Conservation (phyloP, 2,113 vertebrate genomes). For the Gavialis gangeticus region DNA sequence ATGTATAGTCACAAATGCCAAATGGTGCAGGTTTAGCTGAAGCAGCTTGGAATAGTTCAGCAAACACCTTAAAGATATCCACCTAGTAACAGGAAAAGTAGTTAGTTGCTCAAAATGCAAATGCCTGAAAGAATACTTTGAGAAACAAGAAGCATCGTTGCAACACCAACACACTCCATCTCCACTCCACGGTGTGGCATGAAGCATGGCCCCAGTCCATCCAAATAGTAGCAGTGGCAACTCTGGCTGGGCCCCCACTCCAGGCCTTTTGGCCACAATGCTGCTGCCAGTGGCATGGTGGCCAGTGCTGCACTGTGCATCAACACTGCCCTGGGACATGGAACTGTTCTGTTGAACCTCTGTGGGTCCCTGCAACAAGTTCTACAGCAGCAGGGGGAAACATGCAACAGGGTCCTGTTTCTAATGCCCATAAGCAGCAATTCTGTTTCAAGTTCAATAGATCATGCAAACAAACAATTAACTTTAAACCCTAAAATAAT, state of each 20-base stretch:
- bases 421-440: not conserved
- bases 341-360: too few relatives aligned
- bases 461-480: not conserved
- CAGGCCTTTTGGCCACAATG: too few relatives aligned
- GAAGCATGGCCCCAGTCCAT: too few relatives aligned
- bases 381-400: not conserved
- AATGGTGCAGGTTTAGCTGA: constrained; percentile 87
- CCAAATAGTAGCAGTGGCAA: too few relatives aligned
- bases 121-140: not conserved
- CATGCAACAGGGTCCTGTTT: not conserved
- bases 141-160: too few relatives aligned
- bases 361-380: not conserved
- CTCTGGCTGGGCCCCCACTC: too few relatives aligned
- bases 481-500: not conserved
- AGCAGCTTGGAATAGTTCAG: constrained; percentile 88
- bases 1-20: constrained; percentile 88
- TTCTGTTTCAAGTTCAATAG: not conserved
- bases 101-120: not conserved
- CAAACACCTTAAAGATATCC: constrained; percentile 86
- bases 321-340: too few relatives aligned
- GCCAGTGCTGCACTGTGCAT: too few relatives aligned
- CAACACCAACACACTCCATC: too few relatives aligned
- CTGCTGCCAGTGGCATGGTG: too few relatives aligned
- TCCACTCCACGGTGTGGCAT: too few relatives aligned
- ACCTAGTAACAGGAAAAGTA: constrained; percentile 71